phyloP scores from a whole-genome alignment of 2,797 vertebrate genomes.

The Acrocephalus scirpaceus region DNA sequence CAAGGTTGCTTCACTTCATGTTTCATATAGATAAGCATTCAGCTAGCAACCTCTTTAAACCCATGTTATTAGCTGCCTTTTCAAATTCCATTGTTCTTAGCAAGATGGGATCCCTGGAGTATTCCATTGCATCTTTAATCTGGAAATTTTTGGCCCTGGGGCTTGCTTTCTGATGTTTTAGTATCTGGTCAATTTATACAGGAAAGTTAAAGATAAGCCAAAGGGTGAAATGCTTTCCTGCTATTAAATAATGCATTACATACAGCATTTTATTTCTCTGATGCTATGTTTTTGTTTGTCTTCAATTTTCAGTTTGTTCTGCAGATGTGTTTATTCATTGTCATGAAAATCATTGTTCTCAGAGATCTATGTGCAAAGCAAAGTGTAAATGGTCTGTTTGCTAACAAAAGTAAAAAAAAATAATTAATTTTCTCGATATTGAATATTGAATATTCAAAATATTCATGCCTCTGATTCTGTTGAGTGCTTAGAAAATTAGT shows the following conservation, averaged over 20 bases:
- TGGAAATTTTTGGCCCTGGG: neutral
- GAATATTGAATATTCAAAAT: neutral
- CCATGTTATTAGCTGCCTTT: neutral
- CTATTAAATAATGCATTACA: slow-evolving; percentile 28
- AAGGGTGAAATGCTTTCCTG: slow-evolving; percentile 42
- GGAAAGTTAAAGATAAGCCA: slow-evolving; percentile 8
- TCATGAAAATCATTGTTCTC: slow-evolving; percentile 15
- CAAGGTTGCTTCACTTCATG: neutral
- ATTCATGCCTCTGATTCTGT: neutral
- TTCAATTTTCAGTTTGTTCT: slow-evolving; percentile 38
- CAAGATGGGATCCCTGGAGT: neutral
- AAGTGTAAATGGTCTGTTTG: slow-evolving; percentile 48
- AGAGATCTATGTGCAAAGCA: slow-evolving; percentile 34
- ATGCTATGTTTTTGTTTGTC: neutral
- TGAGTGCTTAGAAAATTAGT: neutral
- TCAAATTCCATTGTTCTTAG: neutral
- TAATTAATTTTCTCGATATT: slow-evolving; percentile 29
- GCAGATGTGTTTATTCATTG: slow-evolving; percentile 20
- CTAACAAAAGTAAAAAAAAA: slow-evolving; percentile 31
- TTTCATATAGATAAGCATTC: neutral
- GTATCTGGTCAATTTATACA: slow-evolving; percentile 5
- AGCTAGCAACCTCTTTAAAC: neutral
- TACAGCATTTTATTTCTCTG: neutral
- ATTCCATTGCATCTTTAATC: neutral
- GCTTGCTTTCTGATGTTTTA: neutral